Evolutionary conservation across 2,113 vertebrate genomes (phyloP), one percentile per base, ranked within the genome.

Genomic region (Dicrurus megarhynchus): DNA sequence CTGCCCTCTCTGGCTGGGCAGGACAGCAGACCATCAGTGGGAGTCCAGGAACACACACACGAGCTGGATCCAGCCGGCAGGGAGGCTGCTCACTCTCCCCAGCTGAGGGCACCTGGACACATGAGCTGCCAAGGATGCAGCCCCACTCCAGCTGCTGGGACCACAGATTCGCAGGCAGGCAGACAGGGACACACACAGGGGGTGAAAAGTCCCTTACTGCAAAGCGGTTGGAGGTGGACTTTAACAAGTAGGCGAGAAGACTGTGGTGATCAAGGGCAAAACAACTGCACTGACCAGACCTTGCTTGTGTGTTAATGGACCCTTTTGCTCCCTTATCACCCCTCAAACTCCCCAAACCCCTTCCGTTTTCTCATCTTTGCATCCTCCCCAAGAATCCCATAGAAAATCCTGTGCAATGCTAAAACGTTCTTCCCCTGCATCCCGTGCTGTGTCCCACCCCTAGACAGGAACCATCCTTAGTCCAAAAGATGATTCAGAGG

Each of bases 21-120:
- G 52, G 55, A 11, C 16, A 23, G 68, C 49, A 50, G 35, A n/a
- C 2, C 4, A 0, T 10, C 28, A 4, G 2, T 18, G 22, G 23
- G 30, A 33, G 27, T 3, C 13, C 24, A 8, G 28, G 23, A 9
- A 3, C 5, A 1, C 19, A 11, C 0, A 0, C 13, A 21, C 3
- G 1, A 10, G 41, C 6, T 7, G 27, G 10, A 49, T 60, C 11
- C 37, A 35, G 28, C 17, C 20, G 13, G 28, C 32, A 63, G 61
- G 3, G 4, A 8, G 52, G 50, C 24, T 75, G 12, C 12, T 70
- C 60, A 1, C 1, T 11, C 19, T 73, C 26, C 41, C 28, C 23
- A 55, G n/a, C 22, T 35, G n/a, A 35, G 33, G 53, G 4, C 59
- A 33, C 14, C 30, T 33, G 59, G 26, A 23, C 3, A 2, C 1